Evolutionary conservation across 2,797 vertebrate species (phyloP).

Genomic region (Chelmon rostratus): DNA sequence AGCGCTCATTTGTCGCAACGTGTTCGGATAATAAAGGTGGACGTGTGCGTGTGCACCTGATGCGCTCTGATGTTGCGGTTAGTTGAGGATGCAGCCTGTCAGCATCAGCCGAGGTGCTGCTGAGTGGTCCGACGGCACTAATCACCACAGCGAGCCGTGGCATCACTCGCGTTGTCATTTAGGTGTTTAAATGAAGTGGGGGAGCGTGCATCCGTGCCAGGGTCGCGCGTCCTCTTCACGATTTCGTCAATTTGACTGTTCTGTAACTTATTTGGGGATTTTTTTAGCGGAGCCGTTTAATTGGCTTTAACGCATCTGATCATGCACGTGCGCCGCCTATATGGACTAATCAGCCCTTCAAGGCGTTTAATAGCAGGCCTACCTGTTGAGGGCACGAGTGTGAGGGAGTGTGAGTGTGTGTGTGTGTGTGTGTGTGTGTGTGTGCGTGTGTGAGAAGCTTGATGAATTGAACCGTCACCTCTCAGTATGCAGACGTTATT

Average conservation of each 20-base stretch:
- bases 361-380: constrained; percentile 57
- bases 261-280: constrained; percentile 72
- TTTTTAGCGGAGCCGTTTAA: constrained; percentile 45
- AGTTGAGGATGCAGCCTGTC: constrained; percentile 70
- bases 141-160: constrained; percentile 16
- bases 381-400: constrained; percentile 78
- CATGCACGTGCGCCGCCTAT: constrained; percentile 59
- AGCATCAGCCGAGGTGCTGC: constrained; percentile 57
- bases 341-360: constrained; percentile 63
- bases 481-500: constrained; percentile 85
- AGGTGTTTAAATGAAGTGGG: background rate
- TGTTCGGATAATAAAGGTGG: constrained; percentile 47
- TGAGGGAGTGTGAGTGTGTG: constrained; percentile 15
- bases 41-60: constrained; percentile 78
- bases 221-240: constrained; percentile 1
- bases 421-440: constrained; percentile 20
- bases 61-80: constrained; percentile 74
- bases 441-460: constrained; percentile 44
- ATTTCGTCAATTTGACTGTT: constrained; percentile 52
- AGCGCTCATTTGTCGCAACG: constrained; percentile 50
- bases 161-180: constrained; percentile 7
- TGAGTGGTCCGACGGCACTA: constrained; percentile 36
- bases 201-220: background rate
- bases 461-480: constrained; percentile 80
- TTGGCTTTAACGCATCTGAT: constrained; percentile 63